phyloP scores from a whole-genome alignment of 2,113 vertebrate genomes.

The Erythrolamprus reginae region DNA sequence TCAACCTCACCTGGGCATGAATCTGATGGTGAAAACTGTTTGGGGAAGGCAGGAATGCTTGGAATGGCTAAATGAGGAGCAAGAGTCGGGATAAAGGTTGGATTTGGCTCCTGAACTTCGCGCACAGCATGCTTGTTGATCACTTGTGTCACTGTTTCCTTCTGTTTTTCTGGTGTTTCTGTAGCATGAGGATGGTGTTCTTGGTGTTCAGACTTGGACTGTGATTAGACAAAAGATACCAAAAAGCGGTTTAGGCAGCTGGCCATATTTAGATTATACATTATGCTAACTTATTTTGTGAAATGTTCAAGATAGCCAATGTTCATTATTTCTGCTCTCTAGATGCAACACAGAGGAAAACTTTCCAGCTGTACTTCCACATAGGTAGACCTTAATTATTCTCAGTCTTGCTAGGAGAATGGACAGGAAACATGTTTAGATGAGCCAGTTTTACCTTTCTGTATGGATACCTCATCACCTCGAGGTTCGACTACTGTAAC shows the following conservation, averaged over 20 bases:
- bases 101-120: neutral
- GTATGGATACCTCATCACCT: too few relatives aligned
- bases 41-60: slow-evolving; percentile 57
- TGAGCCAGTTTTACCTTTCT: too few relatives aligned
- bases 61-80: neutral
- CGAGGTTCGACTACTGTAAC: too few relatives aligned
- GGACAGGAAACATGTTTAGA: too few relatives aligned
- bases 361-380: neutral
- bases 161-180: neutral
- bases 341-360: neutral
- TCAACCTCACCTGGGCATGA: slow-evolving; percentile 58
- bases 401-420: too few relatives aligned
- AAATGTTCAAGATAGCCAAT: neutral
- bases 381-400: neutral
- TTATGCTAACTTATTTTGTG: too few relatives aligned
- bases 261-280: neutral
- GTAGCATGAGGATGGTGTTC: neutral
- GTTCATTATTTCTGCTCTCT: neutral
- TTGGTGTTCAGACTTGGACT: neutral
- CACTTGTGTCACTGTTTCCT: slow-evolving; percentile 45
- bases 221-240: slow-evolving; percentile 16
- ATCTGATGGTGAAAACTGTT: slow-evolving; percentile 20
- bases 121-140: neutral
- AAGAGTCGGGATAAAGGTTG: fast-evolving
- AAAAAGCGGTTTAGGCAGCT: neutral